Evolutionary conservation across 2,888 invertebrate species (phyloP).

Genomic region (Noctuana brunneofusca): DNA sequence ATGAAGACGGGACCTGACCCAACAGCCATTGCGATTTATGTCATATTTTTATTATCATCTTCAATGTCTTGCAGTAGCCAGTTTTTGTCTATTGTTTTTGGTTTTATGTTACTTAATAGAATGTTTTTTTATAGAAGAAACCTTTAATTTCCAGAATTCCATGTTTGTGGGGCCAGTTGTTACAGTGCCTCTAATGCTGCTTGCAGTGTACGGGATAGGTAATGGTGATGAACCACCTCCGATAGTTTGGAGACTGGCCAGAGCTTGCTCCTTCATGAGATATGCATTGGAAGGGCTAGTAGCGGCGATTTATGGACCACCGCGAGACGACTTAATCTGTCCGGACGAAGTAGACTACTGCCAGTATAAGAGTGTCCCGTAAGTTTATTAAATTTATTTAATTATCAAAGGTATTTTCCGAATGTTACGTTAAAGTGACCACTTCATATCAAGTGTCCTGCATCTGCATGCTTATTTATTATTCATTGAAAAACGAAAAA

Average conservation of each 20-base stretch:
- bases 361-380: slow-evolving; percentile 87
- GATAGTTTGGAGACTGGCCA: slow-evolving; percentile 87
- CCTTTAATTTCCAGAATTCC: slow-evolving; percentile 85
- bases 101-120: no score
- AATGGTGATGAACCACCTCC: slow-evolving; percentile 88
- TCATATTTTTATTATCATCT: no score
- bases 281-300: slow-evolving; percentile 92
- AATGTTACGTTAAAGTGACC: no score
- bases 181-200: slow-evolving; percentile 93
- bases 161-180: slow-evolving; percentile 95
- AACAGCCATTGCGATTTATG: no score
- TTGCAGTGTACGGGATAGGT: slow-evolving; percentile 94
- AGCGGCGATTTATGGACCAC: slow-evolving; percentile 90
- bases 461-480: no score
- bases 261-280: slow-evolving; percentile 92
- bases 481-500: no score
- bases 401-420: no score
- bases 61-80: no score
- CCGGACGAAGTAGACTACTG: slow-evolving; percentile 88
- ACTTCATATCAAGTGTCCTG: no score
- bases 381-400: slow-evolving; percentile 44
- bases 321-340: slow-evolving; percentile 89
- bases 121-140: no score
- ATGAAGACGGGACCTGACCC: no score
- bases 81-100: no score